Evolutionary conservation across 2,797 vertebrate genomes (phyloP), one percentile per base, ranked within the genome.

Genomic region (Holocentrus rufus): DNA sequence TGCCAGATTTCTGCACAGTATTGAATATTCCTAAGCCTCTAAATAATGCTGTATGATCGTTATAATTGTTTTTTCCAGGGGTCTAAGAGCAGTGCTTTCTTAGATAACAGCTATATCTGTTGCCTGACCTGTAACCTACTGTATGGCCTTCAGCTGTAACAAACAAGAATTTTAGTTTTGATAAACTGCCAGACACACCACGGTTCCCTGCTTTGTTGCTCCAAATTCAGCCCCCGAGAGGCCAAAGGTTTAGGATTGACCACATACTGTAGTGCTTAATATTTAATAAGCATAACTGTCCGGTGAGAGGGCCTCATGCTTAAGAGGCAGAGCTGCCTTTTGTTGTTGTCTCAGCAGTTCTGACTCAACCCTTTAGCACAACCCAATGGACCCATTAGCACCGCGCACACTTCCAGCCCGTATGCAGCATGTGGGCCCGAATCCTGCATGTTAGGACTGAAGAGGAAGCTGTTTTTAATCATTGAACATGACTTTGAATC

Each of bases 271-370:
- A 58, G 23, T 66, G 64, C 78, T 90, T 50, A 90, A 91, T 89
- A 79, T 88, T 87, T 88, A 78, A 88, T 85, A 34, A 50, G 36
- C 42, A 7, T 22, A 2, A 22, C 72, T 69, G 54, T 76, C 67
- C 83, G 69, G 74, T 55, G 52, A 74, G 50, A 63, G 50, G n/a
- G 53, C 58, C 1, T 74, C 58, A 65, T 74, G 15, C 77, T 72
- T 69, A 56, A 81, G 71, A 71, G 39, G 63, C 53, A 75, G 49
- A 69, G 44, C 66, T 76, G 27, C 18, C 30, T 71, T 72, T 65
- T 81, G 76, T 84, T 44, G 65, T 70, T 44, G 65, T 70, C 79
- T 87, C 60, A 77, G 87, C 87, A 82, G 58, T 82, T 88, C 72
- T 78, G 76, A 74, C 76, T 76, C 73, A 58, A 13, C 34, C 67